These are phyloP conservation scores for Hydrozoanthus gracilis DNA, from an alignment of 92 coral and sea anemone species.

Conservation along the genomic window DNA sequence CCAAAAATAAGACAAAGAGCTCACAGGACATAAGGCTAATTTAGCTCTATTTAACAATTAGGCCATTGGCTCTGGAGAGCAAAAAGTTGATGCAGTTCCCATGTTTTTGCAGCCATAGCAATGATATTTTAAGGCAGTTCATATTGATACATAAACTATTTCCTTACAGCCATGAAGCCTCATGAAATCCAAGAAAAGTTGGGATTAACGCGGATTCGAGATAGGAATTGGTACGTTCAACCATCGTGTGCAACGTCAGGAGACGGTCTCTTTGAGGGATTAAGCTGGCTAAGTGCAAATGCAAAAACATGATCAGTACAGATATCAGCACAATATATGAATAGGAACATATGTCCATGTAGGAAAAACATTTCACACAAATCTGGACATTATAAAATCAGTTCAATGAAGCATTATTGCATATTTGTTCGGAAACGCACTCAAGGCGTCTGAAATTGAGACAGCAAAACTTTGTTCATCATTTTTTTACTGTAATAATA, in stretches of 20 bases:
- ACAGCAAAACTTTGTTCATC: background rate
- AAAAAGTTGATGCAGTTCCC: background rate
- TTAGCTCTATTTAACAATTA: too few relatives aligned
- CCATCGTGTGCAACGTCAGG: conserved; percentile 99
- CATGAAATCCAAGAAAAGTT: conserved; percentile 94
- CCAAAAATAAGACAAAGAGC: too few relatives aligned
- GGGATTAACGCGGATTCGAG: conserved; percentile 79
- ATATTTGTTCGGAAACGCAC: background rate
- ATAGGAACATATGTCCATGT: background rate
- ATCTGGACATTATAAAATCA: background rate
- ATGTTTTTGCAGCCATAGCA: background rate
- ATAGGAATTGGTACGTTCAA: conserved; percentile 97
- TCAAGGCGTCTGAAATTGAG: background rate
- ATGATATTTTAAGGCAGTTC: background rate
- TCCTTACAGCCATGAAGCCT: conserved; percentile 86
- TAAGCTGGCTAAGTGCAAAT: conserved; percentile 91
- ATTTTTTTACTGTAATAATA: background rate
- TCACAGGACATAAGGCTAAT: too few relatives aligned
- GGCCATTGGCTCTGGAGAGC: background rate
- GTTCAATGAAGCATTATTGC: background rate
- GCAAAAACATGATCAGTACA: conserved; percentile 55
- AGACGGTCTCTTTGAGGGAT: conserved; percentile 95
- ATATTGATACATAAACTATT: background rate
- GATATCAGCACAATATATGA: background rate
- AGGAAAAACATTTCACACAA: background rate